Conservation (phyloP, 2,113 vertebrate species). For the Alligator mississippiensis region DNA sequence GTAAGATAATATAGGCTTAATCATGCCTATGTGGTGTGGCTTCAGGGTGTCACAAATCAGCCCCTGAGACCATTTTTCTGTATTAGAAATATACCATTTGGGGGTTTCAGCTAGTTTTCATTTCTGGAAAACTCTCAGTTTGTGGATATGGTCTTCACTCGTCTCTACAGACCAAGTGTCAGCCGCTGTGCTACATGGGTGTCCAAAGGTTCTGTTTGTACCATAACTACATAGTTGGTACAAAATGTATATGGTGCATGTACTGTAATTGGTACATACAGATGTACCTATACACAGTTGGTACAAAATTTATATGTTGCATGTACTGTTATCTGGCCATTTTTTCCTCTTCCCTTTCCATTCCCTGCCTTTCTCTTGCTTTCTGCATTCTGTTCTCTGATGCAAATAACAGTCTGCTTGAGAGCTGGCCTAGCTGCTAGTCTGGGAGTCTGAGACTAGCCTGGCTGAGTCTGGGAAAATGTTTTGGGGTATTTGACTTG, state of each 20-base stretch:
- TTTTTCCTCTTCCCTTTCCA: neutral
- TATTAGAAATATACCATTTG: too few relatives aligned
- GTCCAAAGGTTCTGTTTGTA: neutral
- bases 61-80: too few relatives aligned
- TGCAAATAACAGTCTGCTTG: neutral
- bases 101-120: neutral
- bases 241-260: neutral
- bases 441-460: neutral
- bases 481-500: neutral
- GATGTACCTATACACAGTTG: too few relatives aligned
- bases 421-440: neutral
- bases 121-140: neutral
- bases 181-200: neutral
- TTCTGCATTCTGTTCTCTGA: neutral
- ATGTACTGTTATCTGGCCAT: too few relatives aligned
- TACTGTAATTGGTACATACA: neutral
- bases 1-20: neutral
- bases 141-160: accelerated
- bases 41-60: too few relatives aligned
- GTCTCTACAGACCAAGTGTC: neutral
- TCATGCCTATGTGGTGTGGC: neutral
- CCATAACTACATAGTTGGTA: neutral
- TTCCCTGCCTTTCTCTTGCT: neutral
- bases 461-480: neutral
- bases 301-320: too few relatives aligned